These are phyloP conservation scores for Spisula solida DNA, from an alignment of 2,888 invertebrate genomes.

Conservation along the genomic window DNA sequence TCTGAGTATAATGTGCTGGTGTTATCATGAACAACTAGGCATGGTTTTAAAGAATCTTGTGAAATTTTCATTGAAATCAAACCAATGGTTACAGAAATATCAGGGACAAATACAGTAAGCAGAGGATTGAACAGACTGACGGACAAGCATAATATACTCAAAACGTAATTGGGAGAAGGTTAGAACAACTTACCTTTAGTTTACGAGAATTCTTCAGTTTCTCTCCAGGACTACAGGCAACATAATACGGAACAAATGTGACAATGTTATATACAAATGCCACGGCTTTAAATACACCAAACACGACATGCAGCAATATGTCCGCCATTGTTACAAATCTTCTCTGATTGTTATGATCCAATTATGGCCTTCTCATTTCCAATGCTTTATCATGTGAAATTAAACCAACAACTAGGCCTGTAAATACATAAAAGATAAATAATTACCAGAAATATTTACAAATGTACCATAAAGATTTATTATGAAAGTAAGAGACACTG, in stretches of 20 bases:
- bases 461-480: not conserved
- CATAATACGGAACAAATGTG: constrained; percentile 95
- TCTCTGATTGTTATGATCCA: not conserved
- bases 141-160: no score
- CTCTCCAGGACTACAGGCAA: constrained; percentile 91
- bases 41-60: no score
- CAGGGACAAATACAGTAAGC: no score
- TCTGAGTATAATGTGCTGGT: no score
- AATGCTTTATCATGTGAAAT: not conserved
- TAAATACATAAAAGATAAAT: not conserved
- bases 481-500: no score
- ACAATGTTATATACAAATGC: constrained; percentile 95
- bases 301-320: constrained; percentile 71
- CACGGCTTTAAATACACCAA: constrained; percentile 83
- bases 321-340: constrained; percentile 74
- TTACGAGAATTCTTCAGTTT: constrained; percentile 77
- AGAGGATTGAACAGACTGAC: no score
- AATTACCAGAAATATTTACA: not conserved
- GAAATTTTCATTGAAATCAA: no score
- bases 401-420: not conserved
- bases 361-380: not conserved
- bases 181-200: constrained; percentile 79
- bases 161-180: no score
- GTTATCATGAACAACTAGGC: no score
- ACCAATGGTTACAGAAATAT: no score